These are phyloP conservation scores for Ceryle rudis DNA, from an alignment of 2,797 vertebrate species.

Conservation along the genomic window DNA sequence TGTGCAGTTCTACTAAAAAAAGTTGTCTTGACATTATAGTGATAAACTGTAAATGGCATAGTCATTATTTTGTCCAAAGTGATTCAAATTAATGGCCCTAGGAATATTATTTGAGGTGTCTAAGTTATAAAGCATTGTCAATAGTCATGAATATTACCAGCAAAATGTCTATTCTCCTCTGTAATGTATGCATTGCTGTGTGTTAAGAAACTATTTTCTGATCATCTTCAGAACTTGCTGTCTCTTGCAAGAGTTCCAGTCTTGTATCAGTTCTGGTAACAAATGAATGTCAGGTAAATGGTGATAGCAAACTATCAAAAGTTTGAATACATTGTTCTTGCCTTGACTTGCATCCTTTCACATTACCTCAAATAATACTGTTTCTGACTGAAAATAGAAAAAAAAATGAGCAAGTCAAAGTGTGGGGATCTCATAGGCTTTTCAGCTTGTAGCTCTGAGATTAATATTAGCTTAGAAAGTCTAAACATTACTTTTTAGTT, in stretches of 20 bases:
- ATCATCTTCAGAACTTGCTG: neutral
- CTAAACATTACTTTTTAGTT: neutral
- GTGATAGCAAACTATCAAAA: neutral
- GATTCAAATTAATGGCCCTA: constrained; percentile 75
- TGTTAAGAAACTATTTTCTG: constrained; percentile 38
- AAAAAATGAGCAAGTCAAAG: neutral
- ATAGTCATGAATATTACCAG: constrained; percentile 54
- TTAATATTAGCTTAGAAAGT: neutral
- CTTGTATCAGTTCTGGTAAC: neutral
- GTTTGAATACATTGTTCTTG: neutral
- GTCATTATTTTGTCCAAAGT: constrained; percentile 65
- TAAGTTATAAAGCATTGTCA: constrained; percentile 42
- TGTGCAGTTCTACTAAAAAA: constrained; percentile 24
- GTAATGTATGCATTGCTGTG: constrained; percentile 5
- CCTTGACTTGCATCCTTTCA: neutral
- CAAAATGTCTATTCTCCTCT: constrained; percentile 48
- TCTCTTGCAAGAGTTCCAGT: neutral
- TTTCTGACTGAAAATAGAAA: neutral
- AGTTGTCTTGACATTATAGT: constrained; percentile 52
- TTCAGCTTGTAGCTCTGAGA: neutral
- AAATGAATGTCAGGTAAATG: constrained; percentile 3
- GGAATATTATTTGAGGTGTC: constrained; percentile 59
- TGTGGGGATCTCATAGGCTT: neutral
- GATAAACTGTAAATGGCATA: constrained; percentile 68
- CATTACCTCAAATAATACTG: neutral